Percentiles rank a stretch among this genome's conserved stretches.
These are phyloP conservation scores for Mastomys natalensis DNA, from an alignment of 2,113 vertebrate genomes.

Conservation along the genomic window DNA sequence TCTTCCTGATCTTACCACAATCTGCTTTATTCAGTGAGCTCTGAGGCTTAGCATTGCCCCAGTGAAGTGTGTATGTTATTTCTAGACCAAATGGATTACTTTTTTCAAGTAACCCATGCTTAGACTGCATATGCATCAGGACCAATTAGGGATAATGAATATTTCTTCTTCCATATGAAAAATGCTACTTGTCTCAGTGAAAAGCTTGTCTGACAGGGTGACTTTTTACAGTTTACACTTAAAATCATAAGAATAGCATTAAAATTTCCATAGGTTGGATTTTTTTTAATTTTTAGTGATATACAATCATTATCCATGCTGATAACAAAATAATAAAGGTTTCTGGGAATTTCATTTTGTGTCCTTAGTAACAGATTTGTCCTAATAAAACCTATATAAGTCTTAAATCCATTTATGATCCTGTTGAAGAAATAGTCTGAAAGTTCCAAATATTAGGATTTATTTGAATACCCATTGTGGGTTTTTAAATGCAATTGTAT, in stretches of 20 bases:
- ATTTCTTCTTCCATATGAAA: conserved; percentile 8
- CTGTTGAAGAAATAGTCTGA: background rate
- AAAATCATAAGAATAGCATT: conserved; percentile 19
- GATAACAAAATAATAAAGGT: conserved; percentile 2
- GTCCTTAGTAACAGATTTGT: conserved; percentile 77
- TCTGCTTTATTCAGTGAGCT: conserved; percentile 75
- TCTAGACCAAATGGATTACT: conserved; percentile 46
- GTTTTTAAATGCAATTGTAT: conserved; percentile 51
- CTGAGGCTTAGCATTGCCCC: conserved; percentile 62
- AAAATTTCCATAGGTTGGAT: conserved; percentile 41
- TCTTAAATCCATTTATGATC: background rate
- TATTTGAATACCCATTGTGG: background rate
- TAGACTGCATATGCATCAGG: conserved; percentile 73
- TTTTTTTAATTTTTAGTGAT: conserved; percentile 70
- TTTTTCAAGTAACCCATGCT: conserved; percentile 56
- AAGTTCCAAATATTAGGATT: background rate
- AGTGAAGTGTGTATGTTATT: conserved; percentile 60
- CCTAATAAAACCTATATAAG: conserved; percentile 60
- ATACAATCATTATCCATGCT: conserved; percentile 52
- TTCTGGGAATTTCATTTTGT: conserved; percentile 70
- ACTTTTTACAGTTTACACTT: conserved; percentile 37
- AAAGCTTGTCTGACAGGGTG: background rate
- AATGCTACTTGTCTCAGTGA: background rate
- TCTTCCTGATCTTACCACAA: conserved; percentile 72
- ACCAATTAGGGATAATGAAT: conserved; percentile 78